These are phyloP conservation scores for Takifugu rubripes DNA, from an alignment of 2,797 vertebrate genomes.

Conservation along the genomic window DNA sequence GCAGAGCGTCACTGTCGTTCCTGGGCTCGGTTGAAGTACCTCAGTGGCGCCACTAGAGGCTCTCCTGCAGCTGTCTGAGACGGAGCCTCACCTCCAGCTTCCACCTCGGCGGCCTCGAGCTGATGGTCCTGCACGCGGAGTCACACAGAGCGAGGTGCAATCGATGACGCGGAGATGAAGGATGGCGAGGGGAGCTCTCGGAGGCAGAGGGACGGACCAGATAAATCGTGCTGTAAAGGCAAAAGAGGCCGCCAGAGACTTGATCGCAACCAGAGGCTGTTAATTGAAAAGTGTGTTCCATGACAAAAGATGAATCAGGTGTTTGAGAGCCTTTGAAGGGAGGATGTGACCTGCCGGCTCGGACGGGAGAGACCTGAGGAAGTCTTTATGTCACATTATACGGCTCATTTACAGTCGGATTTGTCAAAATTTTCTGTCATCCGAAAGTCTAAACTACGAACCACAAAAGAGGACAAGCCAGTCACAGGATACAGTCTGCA, in stretches of 20 bases:
- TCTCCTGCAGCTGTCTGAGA: constrained; percentile 55
- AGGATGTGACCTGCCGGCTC: constrained; percentile 15
- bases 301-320: constrained; percentile 39
- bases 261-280: constrained; percentile 51
- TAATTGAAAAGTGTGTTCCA: constrained; percentile 44
- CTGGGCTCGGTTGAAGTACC: constrained; percentile 37
- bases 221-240: constrained; percentile 44
- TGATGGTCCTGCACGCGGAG: constrained; percentile 1
- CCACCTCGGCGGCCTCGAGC: constrained; percentile 8
- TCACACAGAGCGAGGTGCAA: constrained; percentile 56
- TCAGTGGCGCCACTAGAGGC: constrained; percentile 65
- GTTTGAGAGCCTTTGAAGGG: constrained; percentile 14
- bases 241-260: constrained; percentile 23
- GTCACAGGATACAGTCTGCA: background rate
- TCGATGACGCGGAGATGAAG: constrained; percentile 56
- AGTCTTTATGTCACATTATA: no score
- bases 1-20: background rate
- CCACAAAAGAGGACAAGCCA: no score
- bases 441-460: no score
- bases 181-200: constrained; percentile 47
- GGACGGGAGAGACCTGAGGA: constrained; percentile 1
- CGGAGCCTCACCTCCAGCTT: constrained; percentile 5
- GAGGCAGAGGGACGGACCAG: constrained; percentile 33
- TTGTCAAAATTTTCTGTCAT: no score
- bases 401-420: no score